Evolutionary conservation across 2,113 vertebrate species (phyloP).

Genomic region (Phoxinus phoxinus): DNA sequence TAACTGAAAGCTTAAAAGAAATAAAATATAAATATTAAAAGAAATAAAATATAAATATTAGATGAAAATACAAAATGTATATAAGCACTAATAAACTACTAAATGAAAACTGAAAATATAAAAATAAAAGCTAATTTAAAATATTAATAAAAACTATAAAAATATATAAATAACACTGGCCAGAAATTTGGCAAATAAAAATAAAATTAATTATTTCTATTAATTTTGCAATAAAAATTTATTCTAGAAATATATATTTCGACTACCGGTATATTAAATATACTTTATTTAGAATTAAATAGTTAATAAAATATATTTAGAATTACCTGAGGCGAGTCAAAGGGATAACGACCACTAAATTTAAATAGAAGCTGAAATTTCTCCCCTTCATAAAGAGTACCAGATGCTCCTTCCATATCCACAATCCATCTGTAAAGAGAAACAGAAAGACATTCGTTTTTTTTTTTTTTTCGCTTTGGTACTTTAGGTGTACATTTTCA

Average conservation of each 20-base stretch:
- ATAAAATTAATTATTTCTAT: not conserved
- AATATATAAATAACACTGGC: not conserved
- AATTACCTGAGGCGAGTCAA: constrained; percentile 98
- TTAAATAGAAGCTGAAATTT: constrained; percentile 99
- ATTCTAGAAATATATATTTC: not conserved
- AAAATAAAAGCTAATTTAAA: not conserved
- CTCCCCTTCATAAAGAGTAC: constrained; percentile 98
- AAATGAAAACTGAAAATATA: not conserved
- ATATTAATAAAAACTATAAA: not conserved
- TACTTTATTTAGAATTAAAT: not conserved
- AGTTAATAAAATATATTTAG: not conserved
- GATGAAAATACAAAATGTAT: too few relatives aligned
- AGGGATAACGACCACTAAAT: constrained; percentile 98
- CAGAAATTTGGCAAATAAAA: not conserved
- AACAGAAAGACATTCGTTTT: not conserved
- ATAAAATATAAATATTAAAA: not conserved
- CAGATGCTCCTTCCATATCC: constrained; percentile 98
- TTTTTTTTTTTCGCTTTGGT: too few relatives aligned
- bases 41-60: not conserved
- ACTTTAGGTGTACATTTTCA: too few relatives aligned
- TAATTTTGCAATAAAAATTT: not conserved
- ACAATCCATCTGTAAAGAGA: constrained; percentile 90
- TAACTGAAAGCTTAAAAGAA: not conserved
- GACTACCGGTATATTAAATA: not conserved
- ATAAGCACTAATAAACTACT: not conserved